Evolutionary conservation across 2,113 vertebrate genomes (phyloP), one percentile per base, ranked within the genome.

Genomic region (Danionella cerebrum): DNA sequence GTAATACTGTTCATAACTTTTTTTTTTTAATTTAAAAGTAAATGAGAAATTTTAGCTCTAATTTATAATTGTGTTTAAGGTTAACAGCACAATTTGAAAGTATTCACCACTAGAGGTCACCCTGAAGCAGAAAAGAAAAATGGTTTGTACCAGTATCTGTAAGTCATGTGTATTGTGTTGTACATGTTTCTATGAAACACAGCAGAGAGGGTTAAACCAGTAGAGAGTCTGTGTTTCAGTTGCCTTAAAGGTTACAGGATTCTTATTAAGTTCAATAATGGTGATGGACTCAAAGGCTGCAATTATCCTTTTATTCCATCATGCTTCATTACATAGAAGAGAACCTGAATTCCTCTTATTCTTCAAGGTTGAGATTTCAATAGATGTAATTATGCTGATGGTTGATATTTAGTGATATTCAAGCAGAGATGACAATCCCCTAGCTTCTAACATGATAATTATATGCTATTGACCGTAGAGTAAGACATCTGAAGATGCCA

Each of bases 241-340:
- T 48, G 22, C 4, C 6, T 48, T 64, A n/a, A 10, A 48, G 18
- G 42, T 33, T n/a, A 14, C 19, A 48, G 18, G 12, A 29, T 14
- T 63, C 44, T 48, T 35, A 35, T 48, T 47, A 63, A 35, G 59
- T 22, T 33, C 38, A 60, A 29, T 27, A 19, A 48, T 48, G 12
- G 31, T 13, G 16, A 9, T n/a, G 24, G 12, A 6, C n/a, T 64
- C 31, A 64, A 27, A 36, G 29, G 29, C 18, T 22, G 35, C 60
- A 64, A 64, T 64, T 64, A 64, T 48, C 19, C 42, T 48, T 35
- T 64, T 64, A 48, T 64, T 27, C 24, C 21, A 8, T 63, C 59
- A 64, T n/a, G 44, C 6, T 64, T 35, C 18, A 24, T 48, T 29
- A 42, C n/a, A 42, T 44, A 11, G 5, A 7, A 21, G 59, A 18